Base-by-base conservation (phyloP, 2,113 vertebrate genomes). In the Bubalus kerabau region DNA sequence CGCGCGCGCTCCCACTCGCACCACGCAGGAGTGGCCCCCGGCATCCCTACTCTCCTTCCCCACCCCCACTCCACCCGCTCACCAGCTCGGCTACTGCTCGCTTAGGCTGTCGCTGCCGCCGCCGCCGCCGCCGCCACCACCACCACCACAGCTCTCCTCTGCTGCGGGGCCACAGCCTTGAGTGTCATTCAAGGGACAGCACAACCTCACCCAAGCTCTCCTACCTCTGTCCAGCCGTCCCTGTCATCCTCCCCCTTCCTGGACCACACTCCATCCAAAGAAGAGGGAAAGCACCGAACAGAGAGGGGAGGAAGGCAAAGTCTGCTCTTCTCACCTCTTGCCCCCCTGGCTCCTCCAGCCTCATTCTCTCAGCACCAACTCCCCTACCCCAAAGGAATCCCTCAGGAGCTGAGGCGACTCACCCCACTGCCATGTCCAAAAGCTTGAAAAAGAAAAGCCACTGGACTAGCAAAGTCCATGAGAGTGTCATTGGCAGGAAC, bases 401-500 rank as follows among this genome's bases (percentile, higher is more conserved):
- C 81, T 59, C 80, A n/a, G 97, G 93, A 98, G 89, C 98, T 93
- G 97, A 96, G 98, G 97, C 94, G 96, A 95, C 97, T 97, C 97
- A 94, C 97, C 98, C 95, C 98, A 98, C 99, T 99, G 99, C 99
- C 99, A 99, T 99, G 99, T 99, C 99, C 99, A 99, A 99, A 98
- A 99, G 98, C 98, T 98, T 99, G 99, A 99, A 99, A 99, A 99
- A 99, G 99, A 99, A 99, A 99, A 99, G 99, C 99, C 99, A 99
- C 99, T 99, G 99, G 99, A 99, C 99, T 92, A 99, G 99, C 99
- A 99, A 99, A 99, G 99, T 99, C 99, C 99, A 99, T 46, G 99
- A 99, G 99, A 99, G 99, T 97, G 99, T 99, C 98, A 98, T 99
- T 74, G 99, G 99, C 98, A 99, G 99, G 99, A 99, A 98, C 98